These are phyloP conservation scores for Horisme vitalbata DNA, from an alignment of 2,888 invertebrate genomes.

Conservation along the genomic window DNA sequence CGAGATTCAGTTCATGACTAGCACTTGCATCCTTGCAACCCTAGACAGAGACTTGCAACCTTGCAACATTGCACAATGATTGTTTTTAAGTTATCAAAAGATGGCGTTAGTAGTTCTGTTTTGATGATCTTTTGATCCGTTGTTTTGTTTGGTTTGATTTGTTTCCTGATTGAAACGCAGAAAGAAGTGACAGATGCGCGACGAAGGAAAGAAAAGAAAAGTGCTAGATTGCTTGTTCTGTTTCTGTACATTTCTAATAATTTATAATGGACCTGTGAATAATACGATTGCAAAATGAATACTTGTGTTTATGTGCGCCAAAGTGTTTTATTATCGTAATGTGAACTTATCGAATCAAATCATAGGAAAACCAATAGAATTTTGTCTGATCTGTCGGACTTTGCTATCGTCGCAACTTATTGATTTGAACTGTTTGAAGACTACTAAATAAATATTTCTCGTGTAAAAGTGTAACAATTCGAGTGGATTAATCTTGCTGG, in stretches of 20 bases:
- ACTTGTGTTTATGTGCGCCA: neutral
- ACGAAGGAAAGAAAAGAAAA: slow-evolving; percentile 7
- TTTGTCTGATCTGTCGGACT: too few relatives aligned
- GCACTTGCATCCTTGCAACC: too few relatives aligned
- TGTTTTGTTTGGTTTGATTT: slow-evolving; percentile 14
- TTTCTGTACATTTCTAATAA: slow-evolving; percentile 6
- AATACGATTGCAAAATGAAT: neutral
- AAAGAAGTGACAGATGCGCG: slow-evolving; percentile 20
- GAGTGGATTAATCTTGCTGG: neutral
- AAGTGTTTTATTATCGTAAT: neutral
- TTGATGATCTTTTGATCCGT: neutral
- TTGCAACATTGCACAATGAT: slow-evolving; percentile 1
- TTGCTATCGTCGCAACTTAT: neutral
- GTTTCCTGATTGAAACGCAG: slow-evolving; percentile 15
- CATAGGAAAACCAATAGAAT: too few relatives aligned
- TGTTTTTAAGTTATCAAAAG: slow-evolving; percentile 6
- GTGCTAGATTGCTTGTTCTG: too few relatives aligned
- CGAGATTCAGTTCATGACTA: too few relatives aligned
- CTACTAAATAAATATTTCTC: neutral
- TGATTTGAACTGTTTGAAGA: neutral
- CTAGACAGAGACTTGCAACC: too few relatives aligned
- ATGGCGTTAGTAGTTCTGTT: slow-evolving; percentile 29
- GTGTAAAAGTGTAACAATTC: neutral
- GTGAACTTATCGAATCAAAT: slow-evolving; percentile 8
- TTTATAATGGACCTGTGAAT: neutral